Evolutionary conservation across 1,140 invertebrate genomes (phyloP).

Genomic region (Chelonus insularis): DNA sequence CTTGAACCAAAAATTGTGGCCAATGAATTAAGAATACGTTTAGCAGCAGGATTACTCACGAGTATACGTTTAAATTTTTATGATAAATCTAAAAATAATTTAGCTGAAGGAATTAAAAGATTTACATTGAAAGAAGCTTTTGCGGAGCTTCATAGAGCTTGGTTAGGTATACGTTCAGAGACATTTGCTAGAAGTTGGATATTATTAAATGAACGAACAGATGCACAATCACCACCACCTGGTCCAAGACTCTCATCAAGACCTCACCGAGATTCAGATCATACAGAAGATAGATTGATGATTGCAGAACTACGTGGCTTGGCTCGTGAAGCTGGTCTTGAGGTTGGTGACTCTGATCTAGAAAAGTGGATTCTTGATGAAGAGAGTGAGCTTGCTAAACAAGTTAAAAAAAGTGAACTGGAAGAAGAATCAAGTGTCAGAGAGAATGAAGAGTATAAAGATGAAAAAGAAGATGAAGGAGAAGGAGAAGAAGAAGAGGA

Average conservation of each 20-base stretch:
- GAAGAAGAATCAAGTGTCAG: slow-evolving; percentile 33
- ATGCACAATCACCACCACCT: slow-evolving; percentile 3
- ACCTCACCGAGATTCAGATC: slow-evolving; percentile 28
- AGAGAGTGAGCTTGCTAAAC: slow-evolving; percentile 38
- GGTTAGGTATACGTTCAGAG: slow-evolving; percentile 57
- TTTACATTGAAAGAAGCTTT: slow-evolving; percentile 62
- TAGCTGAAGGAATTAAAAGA: slow-evolving; percentile 44
- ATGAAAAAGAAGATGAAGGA: slow-evolving; percentile 23
- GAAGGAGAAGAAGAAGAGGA: slow-evolving; percentile 36
- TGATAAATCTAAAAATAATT: slow-evolving; percentile 25
- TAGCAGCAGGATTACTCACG: slow-evolving; percentile 52
- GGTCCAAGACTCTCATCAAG: slow-evolving; percentile 26
- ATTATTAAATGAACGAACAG: slow-evolving; percentile 36
- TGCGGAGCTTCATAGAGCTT: slow-evolving; percentile 58
- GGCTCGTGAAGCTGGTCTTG: slow-evolving; percentile 54
- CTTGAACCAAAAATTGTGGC: slow-evolving; percentile 49
- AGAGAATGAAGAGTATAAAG: slow-evolving; percentile 11
- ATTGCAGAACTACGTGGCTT: slow-evolving; percentile 51
- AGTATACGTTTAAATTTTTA: slow-evolving; percentile 32
- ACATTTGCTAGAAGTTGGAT: slow-evolving; percentile 56
- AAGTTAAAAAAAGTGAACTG: slow-evolving; percentile 38
- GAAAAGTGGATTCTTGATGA: slow-evolving; percentile 51
- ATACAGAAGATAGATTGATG: slow-evolving; percentile 45
- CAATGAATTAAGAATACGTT: slow-evolving; percentile 52
- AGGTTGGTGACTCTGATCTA: slow-evolving; percentile 52